Conservation (phyloP, 2,113 vertebrate genomes). For the Tupaia tana region DNA sequence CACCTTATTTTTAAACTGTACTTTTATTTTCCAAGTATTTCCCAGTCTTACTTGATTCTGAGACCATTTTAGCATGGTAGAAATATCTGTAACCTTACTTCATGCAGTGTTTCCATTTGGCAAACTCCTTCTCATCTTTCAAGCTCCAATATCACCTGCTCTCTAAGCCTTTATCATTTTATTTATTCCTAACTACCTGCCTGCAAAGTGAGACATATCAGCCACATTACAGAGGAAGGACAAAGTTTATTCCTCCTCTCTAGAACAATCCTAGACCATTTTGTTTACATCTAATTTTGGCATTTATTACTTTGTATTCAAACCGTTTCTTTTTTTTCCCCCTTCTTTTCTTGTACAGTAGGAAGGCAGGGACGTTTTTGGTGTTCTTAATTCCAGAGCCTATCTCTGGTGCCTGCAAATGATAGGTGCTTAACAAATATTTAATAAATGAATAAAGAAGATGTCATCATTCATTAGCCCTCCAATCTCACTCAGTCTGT, state of each 20-base stretch:
- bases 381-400: constrained; percentile 18
- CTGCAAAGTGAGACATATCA: background rate
- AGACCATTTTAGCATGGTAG: background rate
- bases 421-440: constrained; percentile 42
- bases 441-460: constrained; percentile 42
- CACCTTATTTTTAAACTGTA: background rate
- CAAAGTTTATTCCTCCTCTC: constrained; percentile 11
- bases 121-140: constrained; percentile 55
- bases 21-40: constrained; percentile 47
- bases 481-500: background rate
- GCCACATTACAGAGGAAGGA: background rate
- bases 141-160: constrained; percentile 50
- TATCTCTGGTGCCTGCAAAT: background rate
- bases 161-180: constrained; percentile 14
- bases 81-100: constrained; percentile 12
- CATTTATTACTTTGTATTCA: constrained; percentile 31
- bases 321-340: background rate
- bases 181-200: constrained; percentile 27
- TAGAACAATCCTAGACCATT: background rate
- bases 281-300: constrained; percentile 27
- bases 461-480: background rate
- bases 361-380: background rate
- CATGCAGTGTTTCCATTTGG: background rate
- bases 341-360: background rate
- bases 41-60: background rate